These are phyloP conservation scores for Philopotamus ludificatus DNA, from an alignment of 1,140 invertebrate species.

Conservation along the genomic window DNA sequence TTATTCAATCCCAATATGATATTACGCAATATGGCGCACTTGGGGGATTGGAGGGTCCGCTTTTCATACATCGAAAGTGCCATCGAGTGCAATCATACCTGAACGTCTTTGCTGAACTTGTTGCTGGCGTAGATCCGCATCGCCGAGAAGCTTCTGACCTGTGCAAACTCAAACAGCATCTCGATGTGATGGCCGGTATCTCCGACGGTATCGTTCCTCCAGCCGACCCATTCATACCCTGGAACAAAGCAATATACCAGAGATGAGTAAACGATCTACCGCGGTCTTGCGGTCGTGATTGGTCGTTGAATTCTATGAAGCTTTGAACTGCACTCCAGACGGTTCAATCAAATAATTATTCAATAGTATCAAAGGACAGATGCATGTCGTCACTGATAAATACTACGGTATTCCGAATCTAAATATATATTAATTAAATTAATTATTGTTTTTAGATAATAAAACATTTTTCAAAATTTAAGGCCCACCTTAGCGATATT, in stretches of 20 bases:
- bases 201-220: conserved; percentile 69
- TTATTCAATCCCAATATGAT: too few relatives aligned
- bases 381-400: background rate
- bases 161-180: conserved; percentile 77
- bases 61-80: too few relatives aligned
- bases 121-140: conserved; percentile 75
- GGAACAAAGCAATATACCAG: conserved; percentile 36
- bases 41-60: too few relatives aligned
- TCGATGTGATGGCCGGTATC: conserved; percentile 61
- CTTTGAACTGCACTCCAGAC: conserved; percentile 1
- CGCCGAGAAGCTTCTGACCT: conserved; percentile 72
- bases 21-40: too few relatives aligned
- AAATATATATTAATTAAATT: too few relatives aligned
- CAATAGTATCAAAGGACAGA: background rate
- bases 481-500: too few relatives aligned
- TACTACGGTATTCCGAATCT: background rate
- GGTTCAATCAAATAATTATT: background rate
- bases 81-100: conserved; percentile 60
- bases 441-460: too few relatives aligned
- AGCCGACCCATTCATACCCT: conserved; percentile 86
- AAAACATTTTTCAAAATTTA: too few relatives aligned
- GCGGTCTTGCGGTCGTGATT: too few relatives aligned
- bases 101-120: conserved; percentile 66
- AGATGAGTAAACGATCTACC: too few relatives aligned
- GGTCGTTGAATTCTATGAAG: background rate